Evolutionary conservation across 2,113 vertebrate genomes (phyloP).

Genomic region (Hydropotes inermis): DNA sequence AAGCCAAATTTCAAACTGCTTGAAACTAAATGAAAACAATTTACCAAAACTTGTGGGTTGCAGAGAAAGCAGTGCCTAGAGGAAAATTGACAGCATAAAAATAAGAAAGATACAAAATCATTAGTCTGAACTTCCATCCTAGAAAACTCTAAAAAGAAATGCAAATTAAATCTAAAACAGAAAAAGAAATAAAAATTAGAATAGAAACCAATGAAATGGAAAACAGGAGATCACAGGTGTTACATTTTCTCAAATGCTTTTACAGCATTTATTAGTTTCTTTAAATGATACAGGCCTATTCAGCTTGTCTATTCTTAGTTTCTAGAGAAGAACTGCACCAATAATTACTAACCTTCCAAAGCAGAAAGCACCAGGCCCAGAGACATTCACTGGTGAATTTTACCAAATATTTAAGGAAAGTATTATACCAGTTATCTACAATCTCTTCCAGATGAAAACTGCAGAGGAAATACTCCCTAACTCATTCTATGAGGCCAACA

Average conservation of each 20-base stretch:
- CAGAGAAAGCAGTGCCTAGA: neutral
- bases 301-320: neutral
- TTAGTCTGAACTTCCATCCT: neutral
- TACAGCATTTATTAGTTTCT: neutral
- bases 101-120: neutral
- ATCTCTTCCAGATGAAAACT: neutral
- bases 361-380: neutral
- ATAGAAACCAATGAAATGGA: neutral
- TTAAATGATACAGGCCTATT: neutral
- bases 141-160: neutral
- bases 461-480: neutral
- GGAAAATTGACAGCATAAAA: neutral
- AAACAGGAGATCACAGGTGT: neutral
- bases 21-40: neutral
- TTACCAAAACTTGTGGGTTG: neutral
- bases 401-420: neutral
- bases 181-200: neutral
- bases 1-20: neutral
- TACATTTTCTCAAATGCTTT: neutral
- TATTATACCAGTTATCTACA: neutral
- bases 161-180: neutral
- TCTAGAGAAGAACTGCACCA: neutral
- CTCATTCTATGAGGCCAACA: neutral
- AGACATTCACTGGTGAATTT: neutral
- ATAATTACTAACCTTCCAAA: neutral